phyloP scores from a whole-genome alignment of 2,113 vertebrate genomes.

The Speoplatyrhinus poulsoni region DNA sequence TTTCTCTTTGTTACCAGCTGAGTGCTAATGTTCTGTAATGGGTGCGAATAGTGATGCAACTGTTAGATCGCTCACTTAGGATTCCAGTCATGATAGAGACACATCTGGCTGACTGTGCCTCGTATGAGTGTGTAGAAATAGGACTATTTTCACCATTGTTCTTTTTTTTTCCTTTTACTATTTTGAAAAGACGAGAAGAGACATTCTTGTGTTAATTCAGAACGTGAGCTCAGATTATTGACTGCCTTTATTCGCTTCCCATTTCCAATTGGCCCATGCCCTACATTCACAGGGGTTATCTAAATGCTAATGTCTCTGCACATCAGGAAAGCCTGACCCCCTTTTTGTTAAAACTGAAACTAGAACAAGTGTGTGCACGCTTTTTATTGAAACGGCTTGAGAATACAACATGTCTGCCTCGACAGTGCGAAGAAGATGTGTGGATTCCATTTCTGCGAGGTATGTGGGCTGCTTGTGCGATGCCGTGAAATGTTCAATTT shows the following conservation, averaged over 20 bases:
- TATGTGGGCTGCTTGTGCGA: conserved; percentile 48
- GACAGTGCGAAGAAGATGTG: conserved; percentile 43
- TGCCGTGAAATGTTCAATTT: conserved; percentile 60
- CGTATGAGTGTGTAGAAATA: no score
- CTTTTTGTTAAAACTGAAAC: conserved; percentile 57
- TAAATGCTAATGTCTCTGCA: conserved; percentile 80
- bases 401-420: conserved; percentile 50
- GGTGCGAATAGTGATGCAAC: no score
- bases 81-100: no score
- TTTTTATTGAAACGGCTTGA: conserved; percentile 58
- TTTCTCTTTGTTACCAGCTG: no score
- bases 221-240: conserved; percentile 68
- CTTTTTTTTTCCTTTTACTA: no score
- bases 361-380: conserved; percentile 45
- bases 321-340: conserved; percentile 60
- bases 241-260: conserved; percentile 58
- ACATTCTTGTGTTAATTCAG: conserved; percentile 60
- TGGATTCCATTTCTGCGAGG: background rate
- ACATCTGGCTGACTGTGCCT: no score
- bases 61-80: no score
- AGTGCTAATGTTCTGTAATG: no score
- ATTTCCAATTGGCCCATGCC: conserved; percentile 64
- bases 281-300: conserved; percentile 73
- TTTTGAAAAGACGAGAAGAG: conserved; percentile 11
- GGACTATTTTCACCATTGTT: no score